Percentiles rank a stretch among this genome's conserved stretches.
phyloP scores from a whole-genome alignment of 92 coral and sea anemone genomes.

The Zoanthus sansibaricus region DNA sequence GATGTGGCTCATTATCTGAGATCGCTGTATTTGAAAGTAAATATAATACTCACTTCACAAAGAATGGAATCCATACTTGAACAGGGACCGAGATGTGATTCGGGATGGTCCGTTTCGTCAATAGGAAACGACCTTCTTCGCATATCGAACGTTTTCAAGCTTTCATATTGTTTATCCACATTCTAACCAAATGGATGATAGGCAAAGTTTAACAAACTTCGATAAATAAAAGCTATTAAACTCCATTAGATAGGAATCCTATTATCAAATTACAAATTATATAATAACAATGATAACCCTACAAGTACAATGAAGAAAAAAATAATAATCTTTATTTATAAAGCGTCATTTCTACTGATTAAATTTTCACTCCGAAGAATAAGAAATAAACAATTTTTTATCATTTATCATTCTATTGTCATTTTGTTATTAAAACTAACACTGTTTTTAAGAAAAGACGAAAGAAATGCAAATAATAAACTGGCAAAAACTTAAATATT shows the following conservation, averaged over 20 bases:
- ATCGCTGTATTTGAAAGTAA: no score
- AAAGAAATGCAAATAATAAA: not conserved
- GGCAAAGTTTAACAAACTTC: not conserved
- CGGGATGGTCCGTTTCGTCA: constrained; percentile 18
- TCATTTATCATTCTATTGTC: no score
- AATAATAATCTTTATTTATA: no score
- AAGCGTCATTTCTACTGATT: not conserved
- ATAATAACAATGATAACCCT: no score
- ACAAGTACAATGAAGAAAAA: no score
- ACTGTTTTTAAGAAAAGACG: no score
- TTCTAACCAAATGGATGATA: not conserved
- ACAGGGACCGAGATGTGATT: constrained; percentile 14
- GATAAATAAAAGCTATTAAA: not conserved
- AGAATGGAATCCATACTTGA: constrained; percentile 17
- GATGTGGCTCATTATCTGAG: no score
- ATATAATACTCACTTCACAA: not conserved
- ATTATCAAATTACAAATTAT: not conserved
- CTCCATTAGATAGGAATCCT: not conserved
- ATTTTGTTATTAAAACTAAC: no score
- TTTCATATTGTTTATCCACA: constrained; percentile 21
- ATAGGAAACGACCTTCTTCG: not conserved
- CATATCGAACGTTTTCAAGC: constrained; percentile 22
- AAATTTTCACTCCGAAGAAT: no score
- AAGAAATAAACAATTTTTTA: no score
- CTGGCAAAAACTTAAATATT: not conserved